Conservation (phyloP, 1,140 invertebrate genomes). For the Bicyclus anynana region DNA sequence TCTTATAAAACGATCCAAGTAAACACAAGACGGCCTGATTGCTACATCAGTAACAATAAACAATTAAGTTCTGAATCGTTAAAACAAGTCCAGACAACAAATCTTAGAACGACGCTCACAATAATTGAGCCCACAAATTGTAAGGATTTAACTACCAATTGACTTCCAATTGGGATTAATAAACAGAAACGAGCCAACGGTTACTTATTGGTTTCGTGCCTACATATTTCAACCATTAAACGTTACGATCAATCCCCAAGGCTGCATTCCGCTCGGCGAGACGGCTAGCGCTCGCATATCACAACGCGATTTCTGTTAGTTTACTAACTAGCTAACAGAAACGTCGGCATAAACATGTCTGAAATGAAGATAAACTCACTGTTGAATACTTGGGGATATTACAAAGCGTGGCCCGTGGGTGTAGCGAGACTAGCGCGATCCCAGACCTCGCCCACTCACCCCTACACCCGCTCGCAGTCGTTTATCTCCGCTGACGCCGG, state of each 20-base stretch:
- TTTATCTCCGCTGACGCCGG: conserved; percentile 47
- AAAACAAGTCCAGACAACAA: conserved; percentile 20
- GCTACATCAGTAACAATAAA: background rate
- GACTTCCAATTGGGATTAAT: conserved; percentile 65
- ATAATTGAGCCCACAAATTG: conserved; percentile 31
- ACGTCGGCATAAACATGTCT: conserved; percentile 50
- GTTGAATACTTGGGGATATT: conserved; percentile 57
- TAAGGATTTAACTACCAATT: conserved; percentile 59
- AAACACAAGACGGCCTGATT: background rate
- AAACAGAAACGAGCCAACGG: conserved; percentile 37
- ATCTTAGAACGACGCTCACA: conserved; percentile 33
- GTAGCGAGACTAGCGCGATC: conserved; percentile 22
- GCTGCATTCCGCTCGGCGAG: conserved; percentile 41
- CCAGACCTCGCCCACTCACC: conserved; percentile 40
- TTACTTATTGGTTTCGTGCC: conserved; percentile 52
- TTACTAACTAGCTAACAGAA: conserved; percentile 46
- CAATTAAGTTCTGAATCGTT: background rate
- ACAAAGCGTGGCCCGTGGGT: conserved; percentile 34
- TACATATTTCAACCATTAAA: conserved; percentile 46
- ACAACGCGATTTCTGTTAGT: conserved; percentile 45
- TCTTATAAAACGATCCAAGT: no score
- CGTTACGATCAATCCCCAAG: conserved; percentile 45
- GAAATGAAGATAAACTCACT: conserved; percentile 51
- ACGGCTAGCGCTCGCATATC: conserved; percentile 34
- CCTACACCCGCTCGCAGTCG: conserved; percentile 24